Conservation (phyloP, 2,797 vertebrate species). For the Fistularia tabacaria region DNA sequence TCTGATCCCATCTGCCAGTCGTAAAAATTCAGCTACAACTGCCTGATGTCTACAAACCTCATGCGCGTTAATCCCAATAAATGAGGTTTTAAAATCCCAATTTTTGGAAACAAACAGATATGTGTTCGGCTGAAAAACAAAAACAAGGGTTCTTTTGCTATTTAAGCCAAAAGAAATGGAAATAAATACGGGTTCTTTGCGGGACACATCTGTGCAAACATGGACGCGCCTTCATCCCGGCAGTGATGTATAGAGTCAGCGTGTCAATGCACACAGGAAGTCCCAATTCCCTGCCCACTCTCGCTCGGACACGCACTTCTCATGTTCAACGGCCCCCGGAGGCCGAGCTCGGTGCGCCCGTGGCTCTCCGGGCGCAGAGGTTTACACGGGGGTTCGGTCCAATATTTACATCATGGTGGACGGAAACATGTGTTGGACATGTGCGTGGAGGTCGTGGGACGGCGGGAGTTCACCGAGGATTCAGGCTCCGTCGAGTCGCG, state of each 20-base stretch:
- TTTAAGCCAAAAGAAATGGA: background rate
- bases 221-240: slow-evolving; percentile 6
- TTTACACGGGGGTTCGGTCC: slow-evolving; percentile 22
- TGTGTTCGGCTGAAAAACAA: no score
- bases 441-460: slow-evolving; percentile 1
- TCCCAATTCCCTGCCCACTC: slow-evolving; percentile 64
- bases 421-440: slow-evolving; percentile 17
- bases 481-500: background rate
- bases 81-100: no score
- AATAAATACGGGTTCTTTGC: no score
- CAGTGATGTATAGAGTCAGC: slow-evolving; percentile 37
- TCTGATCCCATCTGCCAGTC: no score
- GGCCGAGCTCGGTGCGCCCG: slow-evolving; percentile 10
- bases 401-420: slow-evolving; percentile 33
- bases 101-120: no score
- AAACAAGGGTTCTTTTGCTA: no score
- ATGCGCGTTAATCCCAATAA: no score
- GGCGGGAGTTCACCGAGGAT: background rate
- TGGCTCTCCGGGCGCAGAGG: slow-evolving; percentile 10
- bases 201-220: background rate
- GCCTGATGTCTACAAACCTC: no score
- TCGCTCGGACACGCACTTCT: slow-evolving; percentile 26
- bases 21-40: no score
- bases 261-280: slow-evolving; percentile 50
- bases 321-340: slow-evolving; percentile 44